Base-by-base conservation (phyloP, 2,113 vertebrate genomes). In the Anoplopoma fimbria region DNA sequence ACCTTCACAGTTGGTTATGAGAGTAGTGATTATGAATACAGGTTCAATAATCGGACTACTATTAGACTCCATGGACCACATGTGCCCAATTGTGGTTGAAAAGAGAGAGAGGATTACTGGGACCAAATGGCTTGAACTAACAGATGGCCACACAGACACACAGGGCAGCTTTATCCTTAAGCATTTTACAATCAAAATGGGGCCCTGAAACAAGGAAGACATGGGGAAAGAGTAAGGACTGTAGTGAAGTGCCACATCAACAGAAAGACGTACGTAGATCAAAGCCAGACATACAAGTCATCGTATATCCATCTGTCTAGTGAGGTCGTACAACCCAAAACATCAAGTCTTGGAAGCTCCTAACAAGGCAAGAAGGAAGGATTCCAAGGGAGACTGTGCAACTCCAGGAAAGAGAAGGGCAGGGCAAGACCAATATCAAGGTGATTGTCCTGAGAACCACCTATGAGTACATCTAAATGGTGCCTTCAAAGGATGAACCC, bases 81-180 rank as follows among this genome's bases (percentile, higher is more conserved):
- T 84, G 25, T 68, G 42, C 27, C 34, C 61, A 72, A 34, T 21
- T 62, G 53, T 42, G 67, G 34, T 49, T 65, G 38, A 45, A 45
- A 57, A 25, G 25, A 68, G 31, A 79, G 23, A 51, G 25, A 51
- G 71, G 81, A 83, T 65, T 78, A 67, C n/a, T 64, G 12, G 23
- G 38, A 64, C 67, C 29, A 58, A 64, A 65, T 31, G n/a, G 58
- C 36, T 42, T n/a, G 12, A 77, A 47, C 60, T n/a, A 63, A 72
- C 74, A 83, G 81, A 71, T 71, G 81, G 67, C 31, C 38, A 38
- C 65, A 76, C 15, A 65, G 38, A 47, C 34, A 75, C 19, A 19
- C 53, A 69, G 25, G 31, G 47, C 45, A 36, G 70, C 62, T 60
- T 64, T 75, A 82, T 69, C 33, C 55, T 75, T n/a, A 6, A 63